Evolutionary conservation across 2,797 vertebrate species (phyloP), one percentile per base, ranked within the genome.

Genomic region (Chrysocyon brachyurus): DNA sequence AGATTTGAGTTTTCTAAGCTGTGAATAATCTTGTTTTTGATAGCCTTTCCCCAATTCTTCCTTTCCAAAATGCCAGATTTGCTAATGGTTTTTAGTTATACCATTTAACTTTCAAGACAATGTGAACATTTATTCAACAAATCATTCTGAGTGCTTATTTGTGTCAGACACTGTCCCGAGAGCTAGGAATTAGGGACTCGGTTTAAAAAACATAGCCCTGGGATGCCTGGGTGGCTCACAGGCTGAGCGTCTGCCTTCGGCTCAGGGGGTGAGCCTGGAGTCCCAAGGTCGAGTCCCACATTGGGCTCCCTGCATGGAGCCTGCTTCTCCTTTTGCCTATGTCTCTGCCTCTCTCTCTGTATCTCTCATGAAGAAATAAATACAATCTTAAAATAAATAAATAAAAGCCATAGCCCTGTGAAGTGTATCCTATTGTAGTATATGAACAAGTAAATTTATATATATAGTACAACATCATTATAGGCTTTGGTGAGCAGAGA

Each of bases 81-180:
- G 31, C 19, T 79, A 16, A 66, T 79, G 31, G 40, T 46, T 92
- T 24, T 24, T 56, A 78, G 26, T 73, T 81, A 46, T 36, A 68
- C 9, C 7, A 26, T 79, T n/a, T 56, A 36, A 75, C 16, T 89
- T 79, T 87, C 63, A 85, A 88, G 40, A 83, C n/a, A 61, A 68
- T 10, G 21, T 36, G 59, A 84, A 8, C 33, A 57, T 57, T 91
- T 68, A 96, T 86, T 94, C n/a, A 91, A 49, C 33, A 94, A 90
- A 89, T 46, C 11, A 40, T 77, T 77, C 33, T 31, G 81, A 75
- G 6, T 64, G 22, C 21, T 84, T 64, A 52, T 36, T 84, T 81
- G 14, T 96, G 52, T 77, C 63, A 82, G 40, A 82, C 12, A n/a
- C 31, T 78, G 16, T 57, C n/a, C 16, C 33, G 33, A 82, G 40